Percentiles rank a stretch among this genome's conserved stretches.
These are phyloP conservation scores for Drosophila repletoides DNA, from an alignment of 1,140 invertebrate species.

Conservation along the genomic window DNA sequence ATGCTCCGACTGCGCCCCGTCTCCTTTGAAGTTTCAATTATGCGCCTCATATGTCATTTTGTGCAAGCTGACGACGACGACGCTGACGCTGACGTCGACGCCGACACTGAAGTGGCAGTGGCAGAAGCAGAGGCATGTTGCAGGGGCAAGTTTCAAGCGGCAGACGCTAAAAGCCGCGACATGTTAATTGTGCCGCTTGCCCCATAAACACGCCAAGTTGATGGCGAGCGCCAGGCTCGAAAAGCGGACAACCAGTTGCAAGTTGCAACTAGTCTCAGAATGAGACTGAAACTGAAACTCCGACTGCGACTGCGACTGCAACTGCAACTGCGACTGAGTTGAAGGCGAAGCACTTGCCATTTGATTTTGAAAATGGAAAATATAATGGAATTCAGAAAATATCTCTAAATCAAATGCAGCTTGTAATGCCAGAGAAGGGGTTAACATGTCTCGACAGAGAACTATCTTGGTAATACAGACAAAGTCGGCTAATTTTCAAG, in stretches of 20 bases:
- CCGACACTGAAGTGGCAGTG: neutral
- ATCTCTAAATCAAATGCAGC: neutral
- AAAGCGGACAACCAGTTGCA: conserved; percentile 36
- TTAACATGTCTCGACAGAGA: neutral
- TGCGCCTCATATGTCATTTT: conserved; percentile 81
- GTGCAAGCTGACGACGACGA: conserved; percentile 52
- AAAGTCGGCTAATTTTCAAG: too few relatives aligned
- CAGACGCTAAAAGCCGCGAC: conserved; percentile 79
- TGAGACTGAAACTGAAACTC: neutral
- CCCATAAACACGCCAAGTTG: conserved; percentile 81
- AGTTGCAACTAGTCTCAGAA: conserved; percentile 9
- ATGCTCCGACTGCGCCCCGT: conserved; percentile 70
- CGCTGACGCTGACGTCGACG: conserved; percentile 7
- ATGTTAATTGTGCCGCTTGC: conserved; percentile 81
- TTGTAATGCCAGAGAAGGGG: neutral
- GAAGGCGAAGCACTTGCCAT: conserved; percentile 23
- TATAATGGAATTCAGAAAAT: conserved; percentile 9
- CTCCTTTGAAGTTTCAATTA: conserved; percentile 81
- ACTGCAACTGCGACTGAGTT: neutral
- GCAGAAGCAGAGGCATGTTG: neutral
- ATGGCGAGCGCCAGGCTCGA: conserved; percentile 76
- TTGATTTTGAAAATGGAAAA: conserved; percentile 19
- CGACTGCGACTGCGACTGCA: neutral
- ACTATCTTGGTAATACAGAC: too few relatives aligned
- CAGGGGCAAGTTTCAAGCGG: neutral